phyloP scores from a whole-genome alignment of 1,140 invertebrate genomes.

The Daktulosphaira vitifoliae region DNA sequence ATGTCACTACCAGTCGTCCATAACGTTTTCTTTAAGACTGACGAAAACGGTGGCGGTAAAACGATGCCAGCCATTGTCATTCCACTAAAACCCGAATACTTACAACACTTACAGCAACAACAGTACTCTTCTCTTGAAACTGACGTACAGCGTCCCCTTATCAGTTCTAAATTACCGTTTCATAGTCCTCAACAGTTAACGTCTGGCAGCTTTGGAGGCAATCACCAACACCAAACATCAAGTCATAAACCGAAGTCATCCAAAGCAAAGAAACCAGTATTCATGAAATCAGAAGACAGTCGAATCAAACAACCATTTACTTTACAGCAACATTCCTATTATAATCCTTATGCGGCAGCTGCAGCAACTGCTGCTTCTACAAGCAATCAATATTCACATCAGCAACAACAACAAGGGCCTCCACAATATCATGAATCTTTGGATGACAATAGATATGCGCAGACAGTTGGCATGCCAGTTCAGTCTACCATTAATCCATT shows the following conservation, averaged over 20 bases:
- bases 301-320: conserved; percentile 20
- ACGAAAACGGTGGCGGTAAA: conserved; percentile 17
- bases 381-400: background rate
- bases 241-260: background rate
- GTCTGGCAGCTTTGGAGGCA: background rate
- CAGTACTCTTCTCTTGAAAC: background rate
- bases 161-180: background rate
- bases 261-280: conserved; percentile 9
- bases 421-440: background rate
- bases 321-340: conserved; percentile 7
- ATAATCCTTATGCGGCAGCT: background rate
- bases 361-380: background rate
- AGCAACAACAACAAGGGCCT: background rate
- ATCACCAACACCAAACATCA: background rate
- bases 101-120: conserved; percentile 17
- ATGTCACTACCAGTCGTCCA: conserved; percentile 29
- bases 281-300: background rate
- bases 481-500: background rate
- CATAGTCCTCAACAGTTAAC: background rate
- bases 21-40: conserved; percentile 29
- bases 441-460: background rate
- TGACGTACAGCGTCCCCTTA: background rate
- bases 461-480: background rate
- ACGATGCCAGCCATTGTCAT: conserved; percentile 26
- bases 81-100: conserved; percentile 21